Percentiles rank a stretch among this genome's conserved stretches.
Evolutionary conservation across 2,113 vertebrate species (phyloP).

Genomic region (Heterotis niloticus): DNA sequence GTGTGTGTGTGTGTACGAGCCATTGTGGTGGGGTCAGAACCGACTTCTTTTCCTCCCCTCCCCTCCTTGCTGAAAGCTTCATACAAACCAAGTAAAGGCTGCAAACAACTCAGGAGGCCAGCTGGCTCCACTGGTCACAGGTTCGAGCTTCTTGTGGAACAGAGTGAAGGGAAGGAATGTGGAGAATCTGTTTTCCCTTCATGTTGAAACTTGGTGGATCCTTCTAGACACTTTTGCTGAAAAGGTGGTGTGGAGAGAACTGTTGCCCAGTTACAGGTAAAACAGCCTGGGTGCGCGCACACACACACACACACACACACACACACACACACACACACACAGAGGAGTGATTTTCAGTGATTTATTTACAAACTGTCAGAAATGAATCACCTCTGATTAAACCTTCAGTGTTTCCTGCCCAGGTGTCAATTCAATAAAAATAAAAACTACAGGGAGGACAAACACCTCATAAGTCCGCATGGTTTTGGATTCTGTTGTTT

Average conservation of each 20-base stretch:
- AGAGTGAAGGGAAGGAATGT: slow-evolving; percentile 38
- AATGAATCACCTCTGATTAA: too few relatives aligned
- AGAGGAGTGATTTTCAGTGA: too few relatives aligned
- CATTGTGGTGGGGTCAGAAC: not conserved
- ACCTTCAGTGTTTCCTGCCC: too few relatives aligned
- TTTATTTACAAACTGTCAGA: too few relatives aligned
- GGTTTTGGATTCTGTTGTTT: too few relatives aligned
- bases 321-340: not conserved
- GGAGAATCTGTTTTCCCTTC: slow-evolving; percentile 50
- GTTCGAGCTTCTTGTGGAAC: slow-evolving; percentile 22
- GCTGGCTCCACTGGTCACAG: not conserved
- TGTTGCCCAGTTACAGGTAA: too few relatives aligned
- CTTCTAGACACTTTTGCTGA: slow-evolving; percentile 27
- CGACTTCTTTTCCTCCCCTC: not conserved
- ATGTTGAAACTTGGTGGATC: slow-evolving; percentile 46
- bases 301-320: not conserved
- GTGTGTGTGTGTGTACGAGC: not conserved
- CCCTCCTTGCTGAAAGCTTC: not conserved
- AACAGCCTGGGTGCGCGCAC: too few relatives aligned
- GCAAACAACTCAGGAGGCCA: not conserved
- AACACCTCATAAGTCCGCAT: too few relatives aligned
- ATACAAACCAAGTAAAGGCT: too few relatives aligned
- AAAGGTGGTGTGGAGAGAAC: not conserved
- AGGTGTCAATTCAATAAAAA: too few relatives aligned
- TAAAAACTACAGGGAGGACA: too few relatives aligned